phyloP scores from a whole-genome alignment of 1,140 invertebrate species.

The Laupala kohalensis region DNA sequence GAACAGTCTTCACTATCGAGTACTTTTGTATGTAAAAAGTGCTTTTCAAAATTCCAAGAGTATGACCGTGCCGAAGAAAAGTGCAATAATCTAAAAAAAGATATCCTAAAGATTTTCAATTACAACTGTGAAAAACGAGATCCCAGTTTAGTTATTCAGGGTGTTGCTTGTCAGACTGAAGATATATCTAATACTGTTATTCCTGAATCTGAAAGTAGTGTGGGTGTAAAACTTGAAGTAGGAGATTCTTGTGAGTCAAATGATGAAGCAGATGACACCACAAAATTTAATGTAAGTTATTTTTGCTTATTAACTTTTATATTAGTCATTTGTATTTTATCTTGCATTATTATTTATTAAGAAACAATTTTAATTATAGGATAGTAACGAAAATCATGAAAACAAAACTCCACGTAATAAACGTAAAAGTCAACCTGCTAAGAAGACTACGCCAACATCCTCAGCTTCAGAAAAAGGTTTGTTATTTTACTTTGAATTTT shows the following conservation, averaged over 20 bases:
- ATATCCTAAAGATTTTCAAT: constrained; percentile 24
- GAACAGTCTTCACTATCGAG: constrained; percentile 17
- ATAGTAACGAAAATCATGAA: background rate
- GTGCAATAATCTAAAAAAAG: constrained; percentile 22
- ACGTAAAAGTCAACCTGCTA: background rate
- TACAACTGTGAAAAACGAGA: constrained; percentile 15
- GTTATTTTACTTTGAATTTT: background rate
- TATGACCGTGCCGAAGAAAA: constrained; percentile 27
- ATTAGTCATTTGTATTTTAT: no score
- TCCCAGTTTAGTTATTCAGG: constrained; percentile 4
- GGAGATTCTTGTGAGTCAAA: background rate
- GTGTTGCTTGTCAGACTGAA: constrained; percentile 11
- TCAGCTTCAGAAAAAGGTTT: background rate
- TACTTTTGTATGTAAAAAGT: constrained; percentile 23
- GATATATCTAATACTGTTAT: background rate
- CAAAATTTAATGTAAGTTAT: no score
- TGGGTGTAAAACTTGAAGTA: background rate
- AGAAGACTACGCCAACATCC: background rate
- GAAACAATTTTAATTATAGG: background rate
- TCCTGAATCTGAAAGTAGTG: background rate
- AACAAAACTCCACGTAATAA: background rate
- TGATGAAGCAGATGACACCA: background rate
- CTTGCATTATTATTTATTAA: background rate
- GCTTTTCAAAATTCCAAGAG: constrained; percentile 25
- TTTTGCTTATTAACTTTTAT: no score